Conservation (phyloP, 2,888 invertebrate species). For the Ferdinandea cuprea region DNA sequence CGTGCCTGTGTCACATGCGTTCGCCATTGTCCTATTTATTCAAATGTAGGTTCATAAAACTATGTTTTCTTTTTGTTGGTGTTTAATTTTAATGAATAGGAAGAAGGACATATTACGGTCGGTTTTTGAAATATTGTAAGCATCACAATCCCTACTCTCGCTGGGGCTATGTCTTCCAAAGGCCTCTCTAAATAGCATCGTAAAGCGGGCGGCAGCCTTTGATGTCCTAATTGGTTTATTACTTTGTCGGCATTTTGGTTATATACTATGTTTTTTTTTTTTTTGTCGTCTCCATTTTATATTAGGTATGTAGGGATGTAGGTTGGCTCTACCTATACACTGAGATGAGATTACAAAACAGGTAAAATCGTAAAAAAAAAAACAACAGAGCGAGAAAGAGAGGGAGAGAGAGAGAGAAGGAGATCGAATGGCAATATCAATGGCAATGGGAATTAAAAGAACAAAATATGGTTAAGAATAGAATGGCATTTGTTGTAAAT, state of each 20-base stretch:
- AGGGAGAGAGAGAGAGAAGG: not conserved
- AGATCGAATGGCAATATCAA: slow-evolving; percentile 33
- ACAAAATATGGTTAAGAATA: slow-evolving; percentile 57
- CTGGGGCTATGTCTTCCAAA: slow-evolving; percentile 51
- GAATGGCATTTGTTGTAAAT: slow-evolving; percentile 72
- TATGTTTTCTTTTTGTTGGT: slow-evolving; percentile 4
- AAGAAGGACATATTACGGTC: slow-evolving; percentile 72
- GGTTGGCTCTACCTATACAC: slow-evolving; percentile 65
- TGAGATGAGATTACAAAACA: slow-evolving; percentile 73
- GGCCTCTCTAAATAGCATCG: slow-evolving; percentile 70
- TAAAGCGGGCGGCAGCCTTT: slow-evolving; percentile 79
- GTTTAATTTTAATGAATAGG: slow-evolving; percentile 47
- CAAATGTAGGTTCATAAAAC: slow-evolving; percentile 42
- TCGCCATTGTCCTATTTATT: slow-evolving; percentile 71
- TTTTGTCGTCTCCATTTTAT: slow-evolving; percentile 40
- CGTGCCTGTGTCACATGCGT: slow-evolving; percentile 43
- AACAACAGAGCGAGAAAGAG: slow-evolving; percentile 22
- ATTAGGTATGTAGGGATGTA: slow-evolving; percentile 69
- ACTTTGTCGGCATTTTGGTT: slow-evolving; percentile 81
- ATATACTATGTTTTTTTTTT: slow-evolving; percentile 69
- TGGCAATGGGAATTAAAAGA: slow-evolving; percentile 54
- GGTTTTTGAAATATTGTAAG: slow-evolving; percentile 66
- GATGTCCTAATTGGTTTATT: slow-evolving; percentile 82
- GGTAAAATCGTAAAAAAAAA: slow-evolving; percentile 74
- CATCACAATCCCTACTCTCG: slow-evolving; percentile 47